Conservation (phyloP, 2,888 invertebrate genomes). For the Sipha maydis region DNA sequence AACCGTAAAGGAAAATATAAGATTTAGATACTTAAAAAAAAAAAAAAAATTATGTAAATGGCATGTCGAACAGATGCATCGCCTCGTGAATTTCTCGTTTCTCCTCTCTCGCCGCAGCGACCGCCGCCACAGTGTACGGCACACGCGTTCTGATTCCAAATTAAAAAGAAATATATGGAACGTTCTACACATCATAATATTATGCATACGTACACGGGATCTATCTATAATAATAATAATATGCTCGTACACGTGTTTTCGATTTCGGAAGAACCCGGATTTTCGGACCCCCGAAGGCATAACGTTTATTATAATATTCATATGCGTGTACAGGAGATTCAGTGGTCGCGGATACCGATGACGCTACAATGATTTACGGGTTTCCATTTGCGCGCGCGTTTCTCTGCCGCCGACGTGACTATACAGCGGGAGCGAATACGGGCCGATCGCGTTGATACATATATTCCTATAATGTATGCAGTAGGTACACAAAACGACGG, state of each 20-base stretch:
- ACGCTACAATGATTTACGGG: constrained; percentile 53
- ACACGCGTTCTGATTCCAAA: background rate
- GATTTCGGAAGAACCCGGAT: constrained; percentile 48
- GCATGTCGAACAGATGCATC: constrained; percentile 42
- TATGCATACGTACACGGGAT: background rate
- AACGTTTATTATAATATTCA: background rate
- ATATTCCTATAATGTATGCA: background rate
- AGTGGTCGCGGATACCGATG: constrained; percentile 8
- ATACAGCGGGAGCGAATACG: background rate
- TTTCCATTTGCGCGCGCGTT: background rate
- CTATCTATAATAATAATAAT: background rate
- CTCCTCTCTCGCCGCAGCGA: background rate
- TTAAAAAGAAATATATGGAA: constrained; percentile 4
- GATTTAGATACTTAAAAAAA: constrained; percentile 18
- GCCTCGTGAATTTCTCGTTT: constrained; percentile 32
- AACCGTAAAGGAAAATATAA: background rate
- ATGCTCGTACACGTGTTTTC: background rate
- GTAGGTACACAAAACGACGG: background rate
- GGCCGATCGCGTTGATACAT: background rate
- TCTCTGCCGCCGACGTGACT: background rate
- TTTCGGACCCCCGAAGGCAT: constrained; percentile 40
- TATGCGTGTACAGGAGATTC: background rate
- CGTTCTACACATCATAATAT: background rate
- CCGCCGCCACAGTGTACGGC: background rate
- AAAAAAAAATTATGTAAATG: constrained; percentile 19